Evolutionary conservation across 2,888 invertebrate species (phyloP), one percentile per base, ranked within the genome.

Genomic region (Oconnorella tubifera): DNA sequence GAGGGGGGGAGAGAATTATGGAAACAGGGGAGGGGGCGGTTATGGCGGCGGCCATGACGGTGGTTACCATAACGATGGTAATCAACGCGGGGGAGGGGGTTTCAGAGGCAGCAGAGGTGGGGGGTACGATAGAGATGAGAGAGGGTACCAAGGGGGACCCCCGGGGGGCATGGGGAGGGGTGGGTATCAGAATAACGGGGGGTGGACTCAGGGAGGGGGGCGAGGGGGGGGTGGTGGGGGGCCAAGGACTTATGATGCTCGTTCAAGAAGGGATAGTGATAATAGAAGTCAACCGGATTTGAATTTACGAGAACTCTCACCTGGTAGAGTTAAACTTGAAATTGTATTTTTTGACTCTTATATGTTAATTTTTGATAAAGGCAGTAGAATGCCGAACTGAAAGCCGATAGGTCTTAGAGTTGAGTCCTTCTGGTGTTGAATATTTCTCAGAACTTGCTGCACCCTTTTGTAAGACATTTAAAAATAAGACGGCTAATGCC

Each of bases 241-340:
- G 10, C 23, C n/a, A 28, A n/a, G n/a, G n/a, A 25, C 59, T 25
- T 32, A 58, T 40, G 32, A 33, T 23, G 50, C 29, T 1, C 48
- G 60, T 56, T 33, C 69, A 19, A 74, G 77, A 65, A 76, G 75
- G 28, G 74, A 75, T 29, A 63, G 70, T 32, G 69, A 64, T 33
- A 63, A 57, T 64, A 61, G 53, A 64, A 64, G 56, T 27, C 57
- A 53, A 29, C 56, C 31, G 33, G 61, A 59, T 19, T 50, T 70
- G 31, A 75, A 77, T 50, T 56, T 62, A 33, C 68, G 77, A 63
- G 80, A 80, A 73, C 75, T 78, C 3, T 78, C 79, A 49, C 78
- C 79, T 69, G 80, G 80, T 80, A 56, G 3, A 19, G 10, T 10
- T 10, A 40, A 14, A 14, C 19, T 40, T 40, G 40, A 14, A 14